A percentile compares a stretch with the other conserved stretches of the same genome.
phyloP scores from a whole-genome alignment of 2,113 vertebrate species.

The Zosterops japonicus region DNA sequence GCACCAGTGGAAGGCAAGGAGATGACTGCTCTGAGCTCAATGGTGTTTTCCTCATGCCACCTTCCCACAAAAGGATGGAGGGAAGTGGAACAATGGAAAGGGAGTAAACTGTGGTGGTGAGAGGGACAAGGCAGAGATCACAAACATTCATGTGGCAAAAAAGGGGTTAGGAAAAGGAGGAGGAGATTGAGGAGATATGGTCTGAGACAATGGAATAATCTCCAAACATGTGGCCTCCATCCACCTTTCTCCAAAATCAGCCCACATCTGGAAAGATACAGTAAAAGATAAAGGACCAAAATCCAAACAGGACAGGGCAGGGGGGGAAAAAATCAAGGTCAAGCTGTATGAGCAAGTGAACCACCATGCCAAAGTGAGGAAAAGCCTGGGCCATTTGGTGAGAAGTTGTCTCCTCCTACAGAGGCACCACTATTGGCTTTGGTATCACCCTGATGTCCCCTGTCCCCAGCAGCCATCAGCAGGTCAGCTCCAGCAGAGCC shows the following conservation, averaged over 20 bases:
- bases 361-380: neutral
- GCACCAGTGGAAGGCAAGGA: neutral
- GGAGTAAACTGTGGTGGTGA: neutral
- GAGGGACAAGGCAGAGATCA: neutral
- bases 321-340: neutral
- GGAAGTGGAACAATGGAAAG: neutral
- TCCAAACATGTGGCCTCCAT: neutral
- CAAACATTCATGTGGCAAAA: neutral
- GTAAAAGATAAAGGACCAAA: neutral
- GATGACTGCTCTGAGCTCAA: neutral
- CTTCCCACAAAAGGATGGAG: neutral
- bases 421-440: neutral
- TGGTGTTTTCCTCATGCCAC: neutral
- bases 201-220: neutral
- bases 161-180: neutral
- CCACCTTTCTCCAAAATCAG: neutral
- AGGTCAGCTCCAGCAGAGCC: neutral
- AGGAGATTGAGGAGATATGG: neutral
- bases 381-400: neutral
- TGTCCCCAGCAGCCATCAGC: accelerated
- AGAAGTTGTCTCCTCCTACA: neutral
- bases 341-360: neutral
- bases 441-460: neutral
- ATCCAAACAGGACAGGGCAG: neutral
- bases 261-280: neutral